A percentile compares a stretch with the other conserved stretches of the same genome.
These are phyloP conservation scores for Drosophila equinoxialis DNA, from an alignment of 1,140 invertebrate species.

Conservation along the genomic window DNA sequence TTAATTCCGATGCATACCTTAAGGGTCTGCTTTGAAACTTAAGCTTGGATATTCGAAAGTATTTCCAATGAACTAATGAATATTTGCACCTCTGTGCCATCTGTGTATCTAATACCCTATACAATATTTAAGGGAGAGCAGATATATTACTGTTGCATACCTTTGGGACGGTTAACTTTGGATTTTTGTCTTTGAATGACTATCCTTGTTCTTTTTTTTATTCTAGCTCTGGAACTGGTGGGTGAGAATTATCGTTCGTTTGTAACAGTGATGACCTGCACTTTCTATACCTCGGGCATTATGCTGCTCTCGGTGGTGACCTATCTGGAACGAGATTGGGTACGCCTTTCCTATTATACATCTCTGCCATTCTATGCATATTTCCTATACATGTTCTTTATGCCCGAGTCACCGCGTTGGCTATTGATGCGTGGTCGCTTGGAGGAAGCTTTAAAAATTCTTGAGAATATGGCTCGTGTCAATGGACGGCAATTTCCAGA, in stretches of 20 bases:
- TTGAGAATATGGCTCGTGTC: conserved; percentile 89
- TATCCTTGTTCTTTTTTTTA: neutral
- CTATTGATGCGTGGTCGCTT: conserved; percentile 90
- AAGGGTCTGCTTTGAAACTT: neutral
- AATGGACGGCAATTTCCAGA: conserved; percentile 90
- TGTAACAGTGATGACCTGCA: conserved; percentile 94
- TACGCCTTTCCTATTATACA: conserved; percentile 89
- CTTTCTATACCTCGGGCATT: conserved; percentile 93
- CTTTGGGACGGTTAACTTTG: too few species aligned
- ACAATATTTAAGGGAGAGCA: too few species aligned
- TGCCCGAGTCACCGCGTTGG: conserved; percentile 94
- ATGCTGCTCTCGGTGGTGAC: conserved; percentile 92
- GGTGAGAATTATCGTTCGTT: conserved; percentile 95
- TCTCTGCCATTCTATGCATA: conserved; percentile 93
- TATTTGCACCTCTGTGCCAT: neutral
- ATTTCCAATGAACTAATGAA: neutral
- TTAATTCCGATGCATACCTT: neutral
- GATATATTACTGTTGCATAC: too few species aligned
- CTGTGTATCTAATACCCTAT: too few species aligned
- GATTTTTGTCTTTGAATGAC: neutral
- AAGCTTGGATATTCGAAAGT: too few species aligned
- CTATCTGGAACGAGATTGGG: conserved; percentile 92
- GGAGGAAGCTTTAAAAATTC: conserved; percentile 90
- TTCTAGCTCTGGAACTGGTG: conserved; percentile 93
- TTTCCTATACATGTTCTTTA: conserved; percentile 92